Percentiles rank a stretch among this genome's conserved stretches.
Conservation (phyloP, 2,113 vertebrate species). For the Cephalopholis sonnerati region DNA sequence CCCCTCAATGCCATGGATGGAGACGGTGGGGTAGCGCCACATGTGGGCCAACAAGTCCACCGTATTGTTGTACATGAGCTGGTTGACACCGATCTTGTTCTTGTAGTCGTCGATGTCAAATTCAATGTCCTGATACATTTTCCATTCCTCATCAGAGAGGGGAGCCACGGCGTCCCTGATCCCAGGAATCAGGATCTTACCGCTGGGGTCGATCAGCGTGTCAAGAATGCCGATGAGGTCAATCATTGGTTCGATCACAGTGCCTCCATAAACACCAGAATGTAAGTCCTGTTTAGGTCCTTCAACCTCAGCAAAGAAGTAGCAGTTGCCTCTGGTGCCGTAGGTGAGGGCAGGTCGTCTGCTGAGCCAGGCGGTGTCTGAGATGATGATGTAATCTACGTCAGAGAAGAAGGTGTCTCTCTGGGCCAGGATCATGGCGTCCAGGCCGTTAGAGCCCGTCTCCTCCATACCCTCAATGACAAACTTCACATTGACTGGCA, state of each 20-base stretch:
- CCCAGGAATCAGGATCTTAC: conserved; percentile 91
- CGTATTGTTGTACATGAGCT: conserved; percentile 91
- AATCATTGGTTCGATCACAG: conserved; percentile 86
- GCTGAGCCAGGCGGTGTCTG: conserved; percentile 88
- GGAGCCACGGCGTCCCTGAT: conserved; percentile 87
- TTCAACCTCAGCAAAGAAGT: conserved; percentile 88
- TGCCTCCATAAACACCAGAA: conserved; percentile 86
- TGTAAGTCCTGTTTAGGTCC: conserved; percentile 86
- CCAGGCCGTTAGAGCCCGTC: too few species aligned
- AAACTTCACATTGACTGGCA: too few species aligned
- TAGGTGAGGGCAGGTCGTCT: conserved; percentile 86
- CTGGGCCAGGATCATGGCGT: too few species aligned
- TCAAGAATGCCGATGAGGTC: conserved; percentile 86
- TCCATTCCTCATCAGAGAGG: conserved; percentile 87
- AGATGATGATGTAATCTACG: too few species aligned
- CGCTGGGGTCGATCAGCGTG: conserved; percentile 89
- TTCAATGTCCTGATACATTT: conserved; percentile 85
- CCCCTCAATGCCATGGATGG: conserved; percentile 93
- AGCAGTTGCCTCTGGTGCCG: conserved; percentile 89
- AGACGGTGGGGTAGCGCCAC: conserved; percentile 92
- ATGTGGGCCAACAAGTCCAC: conserved; percentile 91
- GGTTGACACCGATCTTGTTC: conserved; percentile 82
- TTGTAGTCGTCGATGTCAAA: conserved; percentile 88
- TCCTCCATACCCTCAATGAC: too few species aligned
- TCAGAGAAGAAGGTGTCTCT: too few species aligned